Base-by-base conservation (phyloP, 2,888 invertebrate genomes). In the Homarus gammarus region DNA sequence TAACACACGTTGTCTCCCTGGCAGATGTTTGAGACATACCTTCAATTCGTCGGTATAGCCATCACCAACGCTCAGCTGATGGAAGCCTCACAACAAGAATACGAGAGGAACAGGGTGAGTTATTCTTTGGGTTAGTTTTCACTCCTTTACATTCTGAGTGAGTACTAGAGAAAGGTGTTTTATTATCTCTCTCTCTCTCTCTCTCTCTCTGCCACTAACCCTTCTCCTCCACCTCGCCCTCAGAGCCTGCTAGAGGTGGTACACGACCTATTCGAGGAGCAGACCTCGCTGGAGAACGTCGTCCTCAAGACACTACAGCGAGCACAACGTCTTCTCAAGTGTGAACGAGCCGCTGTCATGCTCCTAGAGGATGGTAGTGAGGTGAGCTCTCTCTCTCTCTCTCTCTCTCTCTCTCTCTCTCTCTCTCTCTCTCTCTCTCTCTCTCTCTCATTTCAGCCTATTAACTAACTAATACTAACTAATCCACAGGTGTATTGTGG, bases 261-360 rank as follows among this genome's bases (percentile, higher is more conserved):
- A 0, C 95, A 98, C 92, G 98, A 97, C 93, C 98, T 99, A 93
- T 99, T 99, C 94, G 98, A 98, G 94, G 98, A 99, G 94, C 96
- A 98, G 93, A 98, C 97, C 93, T 98, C 98, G 94, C 94, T 99
- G 93, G 98, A 98, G 94, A 97, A 98, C 93, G 95, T 99, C 90
- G 98, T 99, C 27, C 97, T 98, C 91, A 98, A 98, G 95, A 98
- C 99, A 93, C 98, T 99, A 98, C 96, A 97, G 1, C 98, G 98
- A 93, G 98, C 99, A 0, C 96, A 98, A 93, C 98, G 97, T 92
- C 94, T 99, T 92, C 95, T 99, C 91, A 98, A 98, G 93, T 98
- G 98, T 94, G 98, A 98, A 94, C 95, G 97, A 92, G 98, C 98
- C 93, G 96, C 97, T 10, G 98, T 99, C 2, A 98, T 98, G 94